Base-by-base conservation (phyloP, 2,888 invertebrate species). In the Lagria hirta region DNA sequence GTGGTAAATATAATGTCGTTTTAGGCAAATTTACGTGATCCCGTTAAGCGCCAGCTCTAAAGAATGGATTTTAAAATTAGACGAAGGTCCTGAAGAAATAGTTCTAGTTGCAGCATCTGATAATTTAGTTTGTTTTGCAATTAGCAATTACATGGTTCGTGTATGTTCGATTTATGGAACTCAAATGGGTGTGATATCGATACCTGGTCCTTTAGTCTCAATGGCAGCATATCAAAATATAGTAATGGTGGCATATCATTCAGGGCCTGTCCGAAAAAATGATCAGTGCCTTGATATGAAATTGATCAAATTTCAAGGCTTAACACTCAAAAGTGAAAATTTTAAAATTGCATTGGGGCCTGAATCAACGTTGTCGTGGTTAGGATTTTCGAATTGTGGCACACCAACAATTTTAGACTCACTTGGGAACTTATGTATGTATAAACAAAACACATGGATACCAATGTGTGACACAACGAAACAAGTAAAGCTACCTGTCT, bases 151-250 rank as follows among this genome's bases (percentile, higher is more conserved):
- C 12, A 79, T 85, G 54, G 70, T 98, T 30, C 74, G 96, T n/a
- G 71, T 97, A 3, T 95, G 86, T 70, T 87, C 88, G 3, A 75
- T 88, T 6, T 83, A 86, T 71, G 98, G 98, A 27, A 84, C 89
- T 0, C 97, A 98, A 73, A 79, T 85, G 61, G 87, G 88, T 64
- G 71, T 86, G 4, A 71, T 91, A 34, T 78, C 81, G 1, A 66
- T 89, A 30, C 83, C 88, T 0, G 91, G 92, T 1, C 80, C 84
- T 3, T 73, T 86, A 8, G 80, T 93, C 3, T 76, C 83, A 15
- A 73, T 89, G 66, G 72, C 82, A 26, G 84, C 81, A 0, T 74
- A 76, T 51, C 75, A 75, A 21, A 75, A 81, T 62, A 75, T 77
- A 30, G 66, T 91, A 10, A 65, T 85, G 47, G 73, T 86, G 6